These are phyloP conservation scores for Myodes glareolus DNA, from an alignment of 2,113 vertebrate genomes.

Conservation along the genomic window DNA sequence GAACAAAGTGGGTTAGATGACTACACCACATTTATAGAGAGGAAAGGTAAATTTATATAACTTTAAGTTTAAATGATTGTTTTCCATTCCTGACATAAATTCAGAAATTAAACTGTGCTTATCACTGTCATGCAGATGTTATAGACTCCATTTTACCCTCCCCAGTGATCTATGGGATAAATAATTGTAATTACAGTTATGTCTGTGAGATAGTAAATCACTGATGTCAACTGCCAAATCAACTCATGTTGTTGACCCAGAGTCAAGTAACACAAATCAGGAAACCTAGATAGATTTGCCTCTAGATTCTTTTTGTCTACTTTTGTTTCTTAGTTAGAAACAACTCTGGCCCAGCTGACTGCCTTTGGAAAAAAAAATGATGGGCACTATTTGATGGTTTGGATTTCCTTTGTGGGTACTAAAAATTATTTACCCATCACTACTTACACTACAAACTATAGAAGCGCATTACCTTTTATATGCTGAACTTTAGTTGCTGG, in stretches of 20 bases:
- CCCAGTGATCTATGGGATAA: slow-evolving; percentile 20
- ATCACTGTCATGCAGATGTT: slow-evolving; percentile 28
- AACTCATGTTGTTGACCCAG: background rate
- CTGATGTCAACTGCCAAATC: slow-evolving; percentile 32
- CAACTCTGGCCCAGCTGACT: background rate
- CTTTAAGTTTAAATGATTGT: slow-evolving; percentile 24
- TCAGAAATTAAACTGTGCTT: slow-evolving; percentile 49
- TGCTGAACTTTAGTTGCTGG: background rate
- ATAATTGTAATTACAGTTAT: background rate
- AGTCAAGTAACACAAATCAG: background rate
- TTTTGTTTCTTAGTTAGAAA: slow-evolving; percentile 26
- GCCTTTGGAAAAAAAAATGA: background rate
- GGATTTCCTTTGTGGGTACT: background rate
- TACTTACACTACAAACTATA: background rate
- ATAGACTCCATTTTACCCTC: slow-evolving; percentile 24
- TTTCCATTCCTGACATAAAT: background rate
- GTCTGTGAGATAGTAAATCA: slow-evolving; percentile 54
- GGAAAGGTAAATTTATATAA: background rate
- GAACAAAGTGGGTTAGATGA: background rate
- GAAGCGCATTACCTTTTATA: background rate
- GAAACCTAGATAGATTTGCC: background rate
- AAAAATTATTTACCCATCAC: background rate
- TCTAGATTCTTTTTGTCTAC: background rate
- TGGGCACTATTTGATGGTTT: background rate
- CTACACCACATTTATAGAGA: background rate